These are phyloP conservation scores for Hymenopus coronatus DNA, from an alignment of 2,888 invertebrate species.

Conservation along the genomic window DNA sequence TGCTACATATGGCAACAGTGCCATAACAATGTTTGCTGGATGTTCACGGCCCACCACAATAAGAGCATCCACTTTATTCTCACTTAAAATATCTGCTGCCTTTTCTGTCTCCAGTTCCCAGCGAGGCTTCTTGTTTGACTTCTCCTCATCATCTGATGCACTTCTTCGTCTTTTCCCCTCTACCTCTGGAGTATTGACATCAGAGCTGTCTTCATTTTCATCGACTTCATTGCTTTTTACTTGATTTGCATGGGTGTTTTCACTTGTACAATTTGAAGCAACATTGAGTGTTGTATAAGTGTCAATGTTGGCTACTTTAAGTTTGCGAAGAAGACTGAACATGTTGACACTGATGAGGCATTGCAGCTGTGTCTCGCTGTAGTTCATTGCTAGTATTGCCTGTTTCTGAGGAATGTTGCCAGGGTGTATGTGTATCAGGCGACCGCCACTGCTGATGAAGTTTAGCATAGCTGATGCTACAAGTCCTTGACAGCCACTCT, in stretches of 20 bases:
- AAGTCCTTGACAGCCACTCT: slow-evolving; percentile 84
- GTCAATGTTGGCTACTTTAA: slow-evolving; percentile 34
- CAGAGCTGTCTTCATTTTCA: neutral
- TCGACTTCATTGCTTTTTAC: neutral
- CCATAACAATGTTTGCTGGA: slow-evolving; percentile 74
- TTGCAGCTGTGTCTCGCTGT: slow-evolving; percentile 64
- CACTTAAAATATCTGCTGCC: slow-evolving; percentile 60
- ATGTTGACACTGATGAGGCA: slow-evolving; percentile 74
- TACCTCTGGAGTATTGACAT: neutral
- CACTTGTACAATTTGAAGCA: neutral
- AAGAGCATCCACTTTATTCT: slow-evolving; percentile 67
- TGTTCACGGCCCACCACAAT: slow-evolving; percentile 82
- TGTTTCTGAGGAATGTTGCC: slow-evolving; percentile 78
- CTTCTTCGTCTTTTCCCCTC: slow-evolving; percentile 23
- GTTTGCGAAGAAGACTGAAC: slow-evolving; percentile 68
- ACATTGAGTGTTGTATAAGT: neutral
- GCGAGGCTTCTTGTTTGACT: slow-evolving; percentile 53
- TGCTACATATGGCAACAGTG: slow-evolving; percentile 72
- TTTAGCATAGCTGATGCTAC: slow-evolving; percentile 79
- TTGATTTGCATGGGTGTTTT: neutral
- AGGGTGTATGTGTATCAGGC: slow-evolving; percentile 72
- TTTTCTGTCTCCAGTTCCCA: slow-evolving; percentile 69
- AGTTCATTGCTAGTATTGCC: slow-evolving; percentile 77
- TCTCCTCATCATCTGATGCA: slow-evolving; percentile 18
- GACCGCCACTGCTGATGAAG: slow-evolving; percentile 65